Evolutionary conservation across 2,797 vertebrate species (phyloP), one percentile per base, ranked within the genome.

Genomic region (Chrysocyon brachyurus): DNA sequence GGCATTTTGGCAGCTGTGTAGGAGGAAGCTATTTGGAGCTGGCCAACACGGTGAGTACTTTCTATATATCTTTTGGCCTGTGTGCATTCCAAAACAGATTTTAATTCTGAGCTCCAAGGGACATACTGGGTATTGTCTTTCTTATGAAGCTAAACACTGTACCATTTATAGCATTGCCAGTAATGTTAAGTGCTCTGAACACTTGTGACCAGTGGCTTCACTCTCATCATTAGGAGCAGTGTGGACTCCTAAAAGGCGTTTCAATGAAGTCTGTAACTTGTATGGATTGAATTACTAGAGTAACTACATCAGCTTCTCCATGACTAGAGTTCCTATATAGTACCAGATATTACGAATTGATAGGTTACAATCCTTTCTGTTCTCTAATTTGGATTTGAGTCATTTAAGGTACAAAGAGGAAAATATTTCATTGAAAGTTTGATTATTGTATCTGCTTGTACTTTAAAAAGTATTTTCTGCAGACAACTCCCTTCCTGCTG

Each of bases 21-120:
- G 98, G 98, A 83, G 98, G 98, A 90, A 99, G 97, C 97, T 99
- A 98, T 96, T 97, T 99, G 78, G 99, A 99, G 87, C 98, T 99
- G 96, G 98, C 99, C 94, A 99, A 99, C 91, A 99, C 98, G 21
- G 99, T 99, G 98, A 99, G 99, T 99, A 63, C 21, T 36, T 68
- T 97, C 94, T 87, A 72, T 26, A 93, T 12, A 52, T 70, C 57
- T 95, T 56, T 96, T 85, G 94, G 85, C 78, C 31, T 49, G n/a
- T 96, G 63, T 93, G 61, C n/a, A 56, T 96, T 85, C 70, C 78
- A 91, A 9, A 24, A 59, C 36, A 66, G 72, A 56, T 89, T 97
- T 97, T 59, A 92, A 57, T 70, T 57, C 46, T 77, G 83, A 70
- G 24, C 89, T 79, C 24, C 31, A 63, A 46, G 90, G 97, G 52